Evolutionary conservation across 1,140 invertebrate genomes (phyloP).

Genomic region (Meloidogyne chitwoodi): DNA sequence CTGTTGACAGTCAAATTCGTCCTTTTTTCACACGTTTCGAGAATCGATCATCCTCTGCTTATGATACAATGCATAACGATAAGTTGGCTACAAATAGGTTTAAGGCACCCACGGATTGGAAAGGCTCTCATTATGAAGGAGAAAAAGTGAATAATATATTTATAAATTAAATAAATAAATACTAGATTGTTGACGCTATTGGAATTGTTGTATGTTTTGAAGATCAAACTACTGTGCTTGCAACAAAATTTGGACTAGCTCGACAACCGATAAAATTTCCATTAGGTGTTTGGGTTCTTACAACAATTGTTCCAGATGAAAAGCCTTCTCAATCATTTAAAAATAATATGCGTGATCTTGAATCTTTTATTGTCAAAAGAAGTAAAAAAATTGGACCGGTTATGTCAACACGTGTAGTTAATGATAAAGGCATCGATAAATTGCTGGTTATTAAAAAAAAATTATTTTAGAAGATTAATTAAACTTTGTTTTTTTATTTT

Average conservation of each 20-base stretch:
- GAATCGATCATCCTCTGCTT: not conserved
- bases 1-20: not conserved
- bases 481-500: not conserved
- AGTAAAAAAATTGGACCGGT: slow-evolving; percentile 1
- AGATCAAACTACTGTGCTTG: not conserved
- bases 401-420: slow-evolving; percentile 12
- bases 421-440: not conserved
- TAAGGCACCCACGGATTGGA: not conserved
- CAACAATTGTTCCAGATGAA: slow-evolving; percentile 1
- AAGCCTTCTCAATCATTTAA: not conserved
- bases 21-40: not conserved
- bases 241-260: slow-evolving; percentile 1
- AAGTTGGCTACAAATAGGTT: not conserved
- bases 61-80: not conserved
- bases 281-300: slow-evolving; percentile 7
- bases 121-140: not conserved
- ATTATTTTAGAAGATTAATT: not conserved
- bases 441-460: not conserved
- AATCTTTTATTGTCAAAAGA: not conserved
- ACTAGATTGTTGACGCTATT: not conserved
- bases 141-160: not conserved
- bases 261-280: not conserved
- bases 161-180: not conserved
- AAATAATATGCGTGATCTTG: not conserved
- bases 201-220: not conserved